Evolutionary conservation across 2,888 invertebrate species (phyloP).

Genomic region (Sminthurides aquaticus): DNA sequence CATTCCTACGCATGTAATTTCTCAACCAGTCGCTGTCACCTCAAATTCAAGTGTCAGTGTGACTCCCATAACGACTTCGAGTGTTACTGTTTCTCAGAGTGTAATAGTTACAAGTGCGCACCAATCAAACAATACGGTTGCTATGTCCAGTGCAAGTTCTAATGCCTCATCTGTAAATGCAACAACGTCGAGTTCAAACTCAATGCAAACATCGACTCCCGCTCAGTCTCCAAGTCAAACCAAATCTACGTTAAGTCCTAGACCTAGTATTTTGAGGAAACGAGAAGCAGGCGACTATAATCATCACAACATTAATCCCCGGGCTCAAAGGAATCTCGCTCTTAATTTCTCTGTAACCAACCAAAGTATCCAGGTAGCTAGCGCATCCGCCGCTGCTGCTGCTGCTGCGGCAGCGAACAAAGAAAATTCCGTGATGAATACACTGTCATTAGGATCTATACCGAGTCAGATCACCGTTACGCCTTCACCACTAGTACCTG

Average conservation of each 20-base stretch:
- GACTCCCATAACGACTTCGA: conserved; percentile 20
- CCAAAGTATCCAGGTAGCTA: conserved; percentile 27
- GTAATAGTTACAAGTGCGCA: not conserved
- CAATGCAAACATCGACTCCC: conserved; percentile 41
- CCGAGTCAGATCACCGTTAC: conserved; percentile 15
- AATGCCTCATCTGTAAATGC: conserved; percentile 15
- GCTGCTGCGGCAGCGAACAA: conserved; percentile 37
- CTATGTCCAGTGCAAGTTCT: conserved; percentile 27
- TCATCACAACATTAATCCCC: conserved; percentile 50
- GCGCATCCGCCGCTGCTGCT: conserved; percentile 31
- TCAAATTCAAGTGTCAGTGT: conserved; percentile 35
- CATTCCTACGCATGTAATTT: conserved; percentile 40
- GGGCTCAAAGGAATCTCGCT: conserved; percentile 58
- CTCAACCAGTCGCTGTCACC: conserved; percentile 34
- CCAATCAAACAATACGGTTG: conserved; percentile 21
- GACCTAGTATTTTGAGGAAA: conserved; percentile 81
- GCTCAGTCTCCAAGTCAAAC: conserved; percentile 45
- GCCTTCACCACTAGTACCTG: conserved; percentile 5
- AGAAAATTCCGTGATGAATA: conserved; percentile 34
- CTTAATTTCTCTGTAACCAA: conserved; percentile 47
- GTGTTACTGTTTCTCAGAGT: conserved; percentile 3
- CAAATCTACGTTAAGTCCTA: conserved; percentile 56
- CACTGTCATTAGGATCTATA: conserved; percentile 18
- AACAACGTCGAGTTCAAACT: conserved; percentile 26
- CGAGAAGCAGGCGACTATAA: conserved; percentile 52